Percentiles rank a stretch among this genome's conserved stretches.
Conservation (phyloP, 2,797 vertebrate species). For the Ciconia nigra region DNA sequence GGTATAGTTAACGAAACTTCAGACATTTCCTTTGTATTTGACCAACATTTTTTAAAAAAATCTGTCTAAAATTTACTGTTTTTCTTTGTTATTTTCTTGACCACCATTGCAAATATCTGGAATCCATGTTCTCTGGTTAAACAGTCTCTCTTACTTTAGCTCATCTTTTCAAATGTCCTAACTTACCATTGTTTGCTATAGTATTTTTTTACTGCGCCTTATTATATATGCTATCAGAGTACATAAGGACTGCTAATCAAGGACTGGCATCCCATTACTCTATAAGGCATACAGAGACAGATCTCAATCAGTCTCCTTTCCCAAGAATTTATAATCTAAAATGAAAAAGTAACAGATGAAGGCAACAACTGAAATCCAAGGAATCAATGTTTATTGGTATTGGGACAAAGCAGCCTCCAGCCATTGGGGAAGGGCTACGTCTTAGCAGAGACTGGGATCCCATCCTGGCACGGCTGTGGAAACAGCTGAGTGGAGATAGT, state of each 20-base stretch:
- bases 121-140: not conserved
- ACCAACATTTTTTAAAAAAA: not conserved
- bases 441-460: not conserved
- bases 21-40: not conserved
- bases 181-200: not conserved
- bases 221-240: not conserved
- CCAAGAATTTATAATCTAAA: not conserved
- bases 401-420: not conserved
- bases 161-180: not conserved
- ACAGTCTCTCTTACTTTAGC: not conserved
- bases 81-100: not conserved
- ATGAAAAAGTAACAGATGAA: not conserved
- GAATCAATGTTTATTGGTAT: not conserved
- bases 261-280: not conserved
- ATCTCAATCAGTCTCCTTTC: not conserved
- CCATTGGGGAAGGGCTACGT: not conserved
- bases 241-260: not conserved
- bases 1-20: not conserved
- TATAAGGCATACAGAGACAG: not conserved
- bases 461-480: not conserved
- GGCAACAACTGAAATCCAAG: not conserved
- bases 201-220: not conserved
- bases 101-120: not conserved
- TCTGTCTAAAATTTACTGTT: not conserved
- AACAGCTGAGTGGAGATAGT: not conserved